These are phyloP conservation scores for Helobdella robusta DNA, from an alignment of 2,888 invertebrate species.

Conservation along the genomic window DNA sequence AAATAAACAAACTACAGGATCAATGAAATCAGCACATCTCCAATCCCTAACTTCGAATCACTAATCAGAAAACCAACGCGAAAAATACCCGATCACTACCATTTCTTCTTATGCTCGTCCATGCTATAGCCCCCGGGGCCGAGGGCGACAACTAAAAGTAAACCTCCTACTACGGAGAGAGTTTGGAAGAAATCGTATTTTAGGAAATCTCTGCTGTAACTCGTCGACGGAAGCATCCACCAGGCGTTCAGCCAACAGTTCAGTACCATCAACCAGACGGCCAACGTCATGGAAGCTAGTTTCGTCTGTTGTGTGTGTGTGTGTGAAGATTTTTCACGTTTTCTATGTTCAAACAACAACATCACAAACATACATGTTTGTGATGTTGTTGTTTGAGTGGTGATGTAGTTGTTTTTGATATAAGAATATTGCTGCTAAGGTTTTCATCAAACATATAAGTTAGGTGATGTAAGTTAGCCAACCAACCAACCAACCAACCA, in stretches of 20 bases:
- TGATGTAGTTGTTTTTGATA: neutral
- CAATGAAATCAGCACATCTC: too few species aligned
- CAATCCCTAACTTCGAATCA: too few species aligned
- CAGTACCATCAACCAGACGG: slow-evolving; percentile 72
- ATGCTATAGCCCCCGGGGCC: slow-evolving; percentile 88
- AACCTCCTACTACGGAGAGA: slow-evolving; percentile 91
- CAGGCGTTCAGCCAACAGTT: slow-evolving; percentile 97
- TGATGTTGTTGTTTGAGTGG: neutral
- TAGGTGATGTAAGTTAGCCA: too few species aligned
- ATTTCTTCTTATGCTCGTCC: slow-evolving; percentile 99
- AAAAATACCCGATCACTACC: too few species aligned
- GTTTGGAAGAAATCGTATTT: slow-evolving; percentile 99
- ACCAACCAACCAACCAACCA: slow-evolving; percentile 22
- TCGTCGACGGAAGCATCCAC: slow-evolving; percentile 90
- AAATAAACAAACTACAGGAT: too few species aligned
- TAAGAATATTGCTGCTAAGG: neutral
- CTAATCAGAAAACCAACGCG: too few species aligned
- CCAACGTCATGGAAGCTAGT: slow-evolving; percentile 85
- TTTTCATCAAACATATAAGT: too few species aligned
- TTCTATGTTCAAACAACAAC: too few species aligned
- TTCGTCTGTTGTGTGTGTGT: slow-evolving; percentile 55
- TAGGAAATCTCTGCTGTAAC: slow-evolving; percentile 92
- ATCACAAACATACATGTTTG: neutral
- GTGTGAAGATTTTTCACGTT: too few species aligned
- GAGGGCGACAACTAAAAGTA: slow-evolving; percentile 91